Conservation (phyloP, 2,113 vertebrate genomes). For the Ochotona curzoniae region DNA sequence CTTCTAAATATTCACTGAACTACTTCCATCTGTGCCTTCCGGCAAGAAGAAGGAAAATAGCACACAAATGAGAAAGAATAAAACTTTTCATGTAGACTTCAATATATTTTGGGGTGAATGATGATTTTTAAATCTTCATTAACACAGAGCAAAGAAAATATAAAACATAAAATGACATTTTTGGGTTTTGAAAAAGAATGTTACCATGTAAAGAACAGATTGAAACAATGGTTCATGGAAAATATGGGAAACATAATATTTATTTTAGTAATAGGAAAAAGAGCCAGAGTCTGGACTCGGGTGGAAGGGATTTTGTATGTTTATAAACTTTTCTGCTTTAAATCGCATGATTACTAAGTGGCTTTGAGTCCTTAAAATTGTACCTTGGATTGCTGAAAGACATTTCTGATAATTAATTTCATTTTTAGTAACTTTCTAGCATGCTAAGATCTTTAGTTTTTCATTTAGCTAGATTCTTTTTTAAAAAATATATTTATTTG, state of each 20-base stretch:
- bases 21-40: background rate
- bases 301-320: background rate
- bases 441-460: background rate
- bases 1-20: background rate
- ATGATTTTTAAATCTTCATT: background rate
- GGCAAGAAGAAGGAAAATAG: background rate
- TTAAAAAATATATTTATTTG: too few relatives aligned
- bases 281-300: background rate
- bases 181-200: background rate
- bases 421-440: background rate
- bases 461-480: background rate
- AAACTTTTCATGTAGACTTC: background rate
- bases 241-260: background rate
- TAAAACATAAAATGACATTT: background rate
- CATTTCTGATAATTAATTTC: background rate
- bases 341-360: background rate
- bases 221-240: background rate
- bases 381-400: conserved; percentile 1
- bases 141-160: background rate
- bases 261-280: background rate
- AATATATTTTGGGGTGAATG: background rate
- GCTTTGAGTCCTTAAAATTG: background rate
- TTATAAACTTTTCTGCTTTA: background rate
- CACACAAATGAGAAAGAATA: background rate
- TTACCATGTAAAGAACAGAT: background rate